A percentile compares a stretch with the other conserved stretches of the same genome.
Evolutionary conservation across 2,797 vertebrate genomes (phyloP).

Genomic region (Sebastes itinus): DNA sequence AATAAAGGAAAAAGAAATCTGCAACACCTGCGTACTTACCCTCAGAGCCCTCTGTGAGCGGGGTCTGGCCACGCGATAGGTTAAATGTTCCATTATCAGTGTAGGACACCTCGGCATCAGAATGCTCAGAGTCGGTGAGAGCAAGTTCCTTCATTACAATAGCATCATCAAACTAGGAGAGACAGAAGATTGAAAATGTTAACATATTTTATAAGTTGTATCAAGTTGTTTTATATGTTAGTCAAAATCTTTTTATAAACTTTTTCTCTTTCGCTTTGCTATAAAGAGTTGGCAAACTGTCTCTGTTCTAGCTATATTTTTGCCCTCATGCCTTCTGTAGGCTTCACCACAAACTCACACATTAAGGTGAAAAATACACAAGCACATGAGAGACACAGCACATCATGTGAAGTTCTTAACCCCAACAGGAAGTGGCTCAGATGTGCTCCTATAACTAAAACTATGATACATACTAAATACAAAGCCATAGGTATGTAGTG

Average conservation of each 20-base stretch:
- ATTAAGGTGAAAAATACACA: no score
- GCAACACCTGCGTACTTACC: conserved; percentile 59
- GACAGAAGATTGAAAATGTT: not conserved
- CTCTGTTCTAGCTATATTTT: not conserved
- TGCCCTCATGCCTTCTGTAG: not conserved
- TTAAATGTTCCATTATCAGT: conserved; percentile 98
- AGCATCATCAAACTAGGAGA: conserved; percentile 91
- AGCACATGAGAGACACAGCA: not conserved
- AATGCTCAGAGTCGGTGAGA: conserved; percentile 96
- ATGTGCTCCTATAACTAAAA: not conserved
- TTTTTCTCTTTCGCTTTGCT: not conserved
- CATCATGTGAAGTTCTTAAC: conserved; percentile 10
- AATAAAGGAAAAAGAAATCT: conserved; percentile 8
- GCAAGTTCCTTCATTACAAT: conserved; percentile 90
- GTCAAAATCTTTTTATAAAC: not conserved
- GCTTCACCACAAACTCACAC: not conserved
- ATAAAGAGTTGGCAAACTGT: not conserved
- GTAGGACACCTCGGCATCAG: conserved; percentile 94
- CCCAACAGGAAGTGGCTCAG: conserved; percentile 22
- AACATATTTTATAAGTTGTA: not conserved
- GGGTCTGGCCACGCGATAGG: conserved; percentile 94
- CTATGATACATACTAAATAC: not conserved
- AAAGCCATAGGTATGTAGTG: not conserved
- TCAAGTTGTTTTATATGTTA: not conserved
- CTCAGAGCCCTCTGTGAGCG: conserved; percentile 96